Percentiles rank a stretch among this genome's conserved stretches.
phyloP scores from a whole-genome alignment of 92 coral and sea anemone genomes.

The Phymanthus crucifer region DNA sequence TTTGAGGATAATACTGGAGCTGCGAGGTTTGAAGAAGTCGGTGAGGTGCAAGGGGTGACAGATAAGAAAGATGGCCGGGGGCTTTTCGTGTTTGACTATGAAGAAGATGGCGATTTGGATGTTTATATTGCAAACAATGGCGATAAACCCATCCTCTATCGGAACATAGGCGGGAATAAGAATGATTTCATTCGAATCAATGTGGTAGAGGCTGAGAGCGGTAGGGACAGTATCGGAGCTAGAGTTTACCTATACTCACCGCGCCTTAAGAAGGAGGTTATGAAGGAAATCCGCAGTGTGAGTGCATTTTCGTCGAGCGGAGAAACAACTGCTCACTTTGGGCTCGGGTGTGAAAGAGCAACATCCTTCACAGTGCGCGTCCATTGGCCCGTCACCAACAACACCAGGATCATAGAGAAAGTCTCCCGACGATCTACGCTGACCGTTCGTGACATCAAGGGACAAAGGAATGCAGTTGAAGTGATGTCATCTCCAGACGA shows the following conservation, averaged over 20 bases:
- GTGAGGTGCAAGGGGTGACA: constrained; percentile 69
- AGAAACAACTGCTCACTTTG: constrained; percentile 84
- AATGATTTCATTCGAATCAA: constrained; percentile 86
- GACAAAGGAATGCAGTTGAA: constrained; percentile 80
- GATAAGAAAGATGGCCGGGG: constrained; percentile 95
- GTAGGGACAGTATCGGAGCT: constrained; percentile 89
- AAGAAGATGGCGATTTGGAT: constrained; percentile 95
- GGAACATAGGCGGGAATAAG: constrained; percentile 85
- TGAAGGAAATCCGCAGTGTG: constrained; percentile 75
- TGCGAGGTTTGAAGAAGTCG: constrained; percentile 68
- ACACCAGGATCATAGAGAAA: constrained; percentile 84
- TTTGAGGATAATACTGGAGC: constrained; percentile 71
- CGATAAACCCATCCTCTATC: constrained; percentile 83
- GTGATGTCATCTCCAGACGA: constrained; percentile 78
- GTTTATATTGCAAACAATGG: constrained; percentile 81
- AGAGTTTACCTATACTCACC: constrained; percentile 84
- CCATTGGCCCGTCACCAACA: constrained; percentile 95
- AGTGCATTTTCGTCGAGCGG: constrained; percentile 89
- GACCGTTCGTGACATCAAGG: constrained; percentile 78
- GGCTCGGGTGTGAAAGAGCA: constrained; percentile 81
- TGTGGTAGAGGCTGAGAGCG: constrained; percentile 80
- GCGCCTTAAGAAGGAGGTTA: constrained; percentile 61
- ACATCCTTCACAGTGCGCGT: constrained; percentile 77
- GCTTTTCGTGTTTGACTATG: constrained; percentile 88
- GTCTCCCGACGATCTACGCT: constrained; percentile 81